Evolutionary conservation across 2,113 vertebrate species (phyloP), one percentile per base, ranked within the genome.

Genomic region (Bostrychus sinensis): DNA sequence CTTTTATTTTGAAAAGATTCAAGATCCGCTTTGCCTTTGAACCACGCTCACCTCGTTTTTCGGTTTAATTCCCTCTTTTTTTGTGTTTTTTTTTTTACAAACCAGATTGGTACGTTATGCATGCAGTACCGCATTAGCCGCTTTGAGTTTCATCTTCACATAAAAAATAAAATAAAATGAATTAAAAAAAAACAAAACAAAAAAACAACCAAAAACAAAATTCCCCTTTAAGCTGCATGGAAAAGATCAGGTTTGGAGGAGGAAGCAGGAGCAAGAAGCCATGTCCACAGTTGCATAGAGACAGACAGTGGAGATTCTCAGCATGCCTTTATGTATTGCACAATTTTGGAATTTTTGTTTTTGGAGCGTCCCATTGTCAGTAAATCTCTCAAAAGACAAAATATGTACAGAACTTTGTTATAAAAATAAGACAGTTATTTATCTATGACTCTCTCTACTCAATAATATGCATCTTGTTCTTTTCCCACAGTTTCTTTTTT

Each of bases 71-170:
- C n/a, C 19, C n/a, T 19, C n/a, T 75, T 86, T 88, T 79, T 78
- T 55, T 86, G 85, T 54, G 78, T 77, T 76, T 84, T 61, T 61
- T 86, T 79, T 26, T 86, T 84, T 75, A 89, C 74, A 90, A 92
- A 90, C 83, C 66, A 86, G 72, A 91, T 88, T 88, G 87, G 86
- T 88, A 89, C 80, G 84, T 88, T 81, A 85, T 81, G 90, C 91
- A 92, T 92, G 90, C 91, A 90, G 80, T 90, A 90, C 82, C 78
- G 88, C 90, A 90, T 89, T 84, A 91, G 76, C 88, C 70, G 67
- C 82, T 85, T 78, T 82, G 59, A 20, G 62, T 56, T 76, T 74
- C 80, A 85, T 78, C 86, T 88, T 78, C 86, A 91, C 88, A 89
- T 80, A 85, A 85, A 77, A 71, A 59, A 59, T 28, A 70, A 30